Evolutionary conservation across 2,888 invertebrate species (phyloP), one percentile per base, ranked within the genome.

Genomic region (Lasioglossum marginatum): DNA sequence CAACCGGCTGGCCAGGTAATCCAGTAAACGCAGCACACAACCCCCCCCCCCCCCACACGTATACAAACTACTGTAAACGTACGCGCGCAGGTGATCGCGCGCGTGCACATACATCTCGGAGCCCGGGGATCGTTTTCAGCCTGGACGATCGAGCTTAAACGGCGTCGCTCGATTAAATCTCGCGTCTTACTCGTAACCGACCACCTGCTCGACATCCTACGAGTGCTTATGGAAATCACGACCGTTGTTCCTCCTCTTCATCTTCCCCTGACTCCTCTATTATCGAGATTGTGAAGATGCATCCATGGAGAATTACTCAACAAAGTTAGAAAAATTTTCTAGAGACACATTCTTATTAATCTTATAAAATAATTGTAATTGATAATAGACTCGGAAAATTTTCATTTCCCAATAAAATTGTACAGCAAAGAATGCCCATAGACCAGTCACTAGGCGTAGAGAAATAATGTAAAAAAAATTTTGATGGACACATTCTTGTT

Each of bases 1-100:
- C 48, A 48, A 19, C 48, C 23, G 82, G 81, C 77, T 66, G 19
- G 82, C 82, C 77, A 70, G 77, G 79, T 87, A 88, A 88, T 85
- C 77, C 85, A 68, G 87, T 76, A 83, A 83, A 84, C 78, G 79
- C 83, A 71, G 66, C 68, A 68, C 86, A 63, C 63, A 63, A 31
- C 4, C 16, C 45, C 5, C 5, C 63, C 6, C 27, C n/a, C 27
- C 16, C 16, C 14, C 16, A 63, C 77, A 79, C 81, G 78, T 77
- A 43, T 34, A 10, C 48, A 8, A 48, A 48, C 68, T 12, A 34
- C 23, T n/a, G 77, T 37, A 66, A 37, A 48, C 34, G 31, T 48
- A 68, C 34, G 63, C 40, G 43, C 43, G 71, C n/a, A 37, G 40
- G 71, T 40, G 63, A 63, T 31, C 37, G n/a, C 23, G 37, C 68